phyloP scores from a whole-genome alignment of 2,797 vertebrate species.

The Euphonia xanthogaster region DNA sequence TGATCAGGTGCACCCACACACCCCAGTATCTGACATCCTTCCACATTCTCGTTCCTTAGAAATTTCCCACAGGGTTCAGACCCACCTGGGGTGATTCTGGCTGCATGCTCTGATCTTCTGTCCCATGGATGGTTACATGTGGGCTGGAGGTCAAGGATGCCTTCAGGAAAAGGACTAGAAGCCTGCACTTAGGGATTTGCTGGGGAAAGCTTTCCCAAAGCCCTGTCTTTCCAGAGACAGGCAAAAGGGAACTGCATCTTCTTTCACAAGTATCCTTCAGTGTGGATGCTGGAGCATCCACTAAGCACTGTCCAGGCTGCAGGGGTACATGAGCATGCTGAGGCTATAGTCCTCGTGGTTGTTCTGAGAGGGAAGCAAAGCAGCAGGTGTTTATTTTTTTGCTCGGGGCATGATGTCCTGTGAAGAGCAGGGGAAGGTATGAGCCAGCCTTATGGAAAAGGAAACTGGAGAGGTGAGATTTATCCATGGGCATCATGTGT shows the following conservation, averaged over 20 bases:
- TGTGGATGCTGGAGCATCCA: not conserved
- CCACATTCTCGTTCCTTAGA: not conserved
- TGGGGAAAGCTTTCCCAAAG: not conserved
- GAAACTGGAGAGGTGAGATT: conserved; percentile 46
- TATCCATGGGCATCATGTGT: conserved; percentile 52
- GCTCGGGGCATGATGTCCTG: not conserved
- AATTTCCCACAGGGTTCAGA: not conserved
- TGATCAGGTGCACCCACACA: not conserved
- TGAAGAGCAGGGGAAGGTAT: conserved; percentile 32
- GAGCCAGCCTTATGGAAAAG: conserved; percentile 35
- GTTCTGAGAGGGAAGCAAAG: not conserved
- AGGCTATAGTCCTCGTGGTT: not conserved
- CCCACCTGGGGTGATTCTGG: not conserved
- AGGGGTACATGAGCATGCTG: not conserved
- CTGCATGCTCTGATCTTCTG: not conserved
- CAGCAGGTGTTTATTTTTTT: conserved; percentile 10
- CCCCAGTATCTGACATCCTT: not conserved
- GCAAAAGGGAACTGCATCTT: not conserved
- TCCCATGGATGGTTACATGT: not conserved
- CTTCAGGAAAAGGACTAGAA: not conserved
- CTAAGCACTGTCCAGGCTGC: not conserved
- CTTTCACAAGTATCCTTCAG: not conserved
- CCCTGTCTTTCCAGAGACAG: not conserved
- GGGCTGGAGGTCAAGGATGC: not conserved
- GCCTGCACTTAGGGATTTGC: not conserved